phyloP scores from a whole-genome alignment of 2,113 vertebrate species.

The Gymnogyps californianus region DNA sequence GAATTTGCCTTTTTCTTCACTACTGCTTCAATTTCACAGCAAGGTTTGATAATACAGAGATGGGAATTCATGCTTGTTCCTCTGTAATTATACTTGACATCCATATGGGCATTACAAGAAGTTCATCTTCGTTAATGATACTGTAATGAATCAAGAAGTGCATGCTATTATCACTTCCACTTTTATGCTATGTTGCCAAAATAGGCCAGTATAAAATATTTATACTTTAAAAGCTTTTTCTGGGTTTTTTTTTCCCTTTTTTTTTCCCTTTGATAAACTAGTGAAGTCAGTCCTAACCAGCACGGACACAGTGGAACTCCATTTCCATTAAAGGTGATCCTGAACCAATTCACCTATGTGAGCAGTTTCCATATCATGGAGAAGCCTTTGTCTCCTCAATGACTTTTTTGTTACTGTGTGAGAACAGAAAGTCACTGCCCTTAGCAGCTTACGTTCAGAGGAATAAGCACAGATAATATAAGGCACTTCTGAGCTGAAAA shows the following conservation, averaged over 20 bases:
- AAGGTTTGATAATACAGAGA: background rate
- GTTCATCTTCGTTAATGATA: constrained; percentile 32
- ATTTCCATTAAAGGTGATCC: background rate
- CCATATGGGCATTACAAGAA: background rate
- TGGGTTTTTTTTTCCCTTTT: rapidly evolving
- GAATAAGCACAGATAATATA: background rate
- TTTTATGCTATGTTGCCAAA: constrained; percentile 35
- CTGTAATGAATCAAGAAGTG: constrained; percentile 1
- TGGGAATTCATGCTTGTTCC: constrained; percentile 29
- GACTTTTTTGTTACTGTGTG: background rate
- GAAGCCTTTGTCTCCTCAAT: background rate
- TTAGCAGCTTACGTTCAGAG: background rate
- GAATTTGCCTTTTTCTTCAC: background rate
- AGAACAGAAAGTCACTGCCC: background rate
- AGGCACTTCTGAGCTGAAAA: background rate
- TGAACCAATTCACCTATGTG: background rate
- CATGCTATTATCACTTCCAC: constrained; percentile 6
- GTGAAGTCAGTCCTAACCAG: background rate
- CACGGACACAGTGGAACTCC: background rate
- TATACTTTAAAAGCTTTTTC: constrained; percentile 2
- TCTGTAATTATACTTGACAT: constrained; percentile 39
- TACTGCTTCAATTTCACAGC: background rate
- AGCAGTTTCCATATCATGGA: background rate
- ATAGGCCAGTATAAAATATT: constrained; percentile 45
- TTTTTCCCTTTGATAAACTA: background rate